These are phyloP conservation scores for Proteles cristata DNA, from an alignment of 2,113 vertebrate genomes.

Conservation along the genomic window DNA sequence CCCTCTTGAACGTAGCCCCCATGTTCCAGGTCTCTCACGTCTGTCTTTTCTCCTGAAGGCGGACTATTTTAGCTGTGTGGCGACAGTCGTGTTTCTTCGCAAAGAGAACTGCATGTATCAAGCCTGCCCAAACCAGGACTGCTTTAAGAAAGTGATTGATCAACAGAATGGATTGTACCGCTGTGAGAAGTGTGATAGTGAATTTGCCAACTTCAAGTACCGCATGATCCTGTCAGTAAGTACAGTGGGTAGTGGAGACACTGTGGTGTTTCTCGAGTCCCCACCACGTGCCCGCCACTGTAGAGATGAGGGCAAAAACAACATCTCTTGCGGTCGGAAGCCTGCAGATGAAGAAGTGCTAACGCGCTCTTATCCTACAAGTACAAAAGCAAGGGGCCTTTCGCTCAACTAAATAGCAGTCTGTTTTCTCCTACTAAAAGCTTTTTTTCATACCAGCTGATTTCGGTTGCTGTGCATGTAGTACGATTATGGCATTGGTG, in stretches of 20 bases:
- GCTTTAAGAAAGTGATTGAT: conserved; percentile 99
- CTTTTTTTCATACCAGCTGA: conserved; percentile 66
- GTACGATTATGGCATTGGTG: conserved; percentile 72
- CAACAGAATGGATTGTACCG: conserved; percentile 96
- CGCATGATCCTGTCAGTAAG: conserved; percentile 97
- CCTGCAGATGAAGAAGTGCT: not conserved
- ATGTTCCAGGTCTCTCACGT: conserved; percentile 63
- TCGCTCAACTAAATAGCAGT: conserved; percentile 72
- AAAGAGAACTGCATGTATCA: conserved; percentile 98
- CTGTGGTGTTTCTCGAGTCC: not conserved
- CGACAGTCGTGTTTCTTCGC: conserved; percentile 94
- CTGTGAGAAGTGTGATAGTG: conserved; percentile 97
- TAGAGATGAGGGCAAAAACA: not conserved
- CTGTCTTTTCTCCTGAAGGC: conserved; percentile 84
- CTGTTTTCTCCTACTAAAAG: conserved; percentile 77
- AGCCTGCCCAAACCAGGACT: conserved; percentile 95
- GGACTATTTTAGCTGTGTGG: conserved; percentile 95
- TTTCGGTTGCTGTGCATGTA: conserved; percentile 75
- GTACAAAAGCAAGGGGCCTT: conserved; percentile 61
- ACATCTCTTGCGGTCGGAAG: not conserved
- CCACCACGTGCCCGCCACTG: not conserved
- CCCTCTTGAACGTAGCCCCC: not conserved
- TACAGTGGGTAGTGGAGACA: not conserved
- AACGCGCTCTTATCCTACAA: conserved; percentile 42
- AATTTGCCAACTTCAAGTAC: conserved; percentile 98